Evolutionary conservation across 2,113 vertebrate species (phyloP).

Genomic region (Ranitomeya variabilis): DNA sequence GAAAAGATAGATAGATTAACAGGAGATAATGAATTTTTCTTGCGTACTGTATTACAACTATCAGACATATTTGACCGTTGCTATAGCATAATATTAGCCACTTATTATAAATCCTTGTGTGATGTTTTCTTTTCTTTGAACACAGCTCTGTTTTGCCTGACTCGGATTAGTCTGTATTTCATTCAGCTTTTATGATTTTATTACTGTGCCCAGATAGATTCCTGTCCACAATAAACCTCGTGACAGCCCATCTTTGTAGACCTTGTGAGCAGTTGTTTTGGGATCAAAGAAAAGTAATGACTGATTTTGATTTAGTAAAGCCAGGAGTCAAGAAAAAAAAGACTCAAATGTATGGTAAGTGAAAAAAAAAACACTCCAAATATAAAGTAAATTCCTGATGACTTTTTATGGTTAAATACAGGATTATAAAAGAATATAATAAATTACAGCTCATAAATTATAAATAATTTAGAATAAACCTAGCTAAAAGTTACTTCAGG

Average conservation of each 20-base stretch:
- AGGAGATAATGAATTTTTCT: neutral
- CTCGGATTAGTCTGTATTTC: neutral
- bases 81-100: neutral
- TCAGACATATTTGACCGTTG: no score
- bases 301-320: neutral
- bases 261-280: neutral
- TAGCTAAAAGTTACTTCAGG: no score
- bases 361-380: no score
- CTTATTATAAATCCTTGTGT: neutral
- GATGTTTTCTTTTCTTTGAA: neutral
- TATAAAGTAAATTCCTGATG: no score
- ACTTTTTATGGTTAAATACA: no score
- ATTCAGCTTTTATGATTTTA: neutral
- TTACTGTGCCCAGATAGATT: neutral
- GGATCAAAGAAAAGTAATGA: slow-evolving; percentile 2
- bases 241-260: neutral
- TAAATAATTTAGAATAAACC: no score
- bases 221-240: neutral
- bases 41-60: no score
- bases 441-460: no score
- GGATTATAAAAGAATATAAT: no score
- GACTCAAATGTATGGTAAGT: neutral
- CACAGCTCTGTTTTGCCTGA: neutral
- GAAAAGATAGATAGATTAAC: neutral
- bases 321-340: neutral